Evolutionary conservation across 2,113 vertebrate species (phyloP), one percentile per base, ranked within the genome.

Genomic region (Silurus meridionalis): DNA sequence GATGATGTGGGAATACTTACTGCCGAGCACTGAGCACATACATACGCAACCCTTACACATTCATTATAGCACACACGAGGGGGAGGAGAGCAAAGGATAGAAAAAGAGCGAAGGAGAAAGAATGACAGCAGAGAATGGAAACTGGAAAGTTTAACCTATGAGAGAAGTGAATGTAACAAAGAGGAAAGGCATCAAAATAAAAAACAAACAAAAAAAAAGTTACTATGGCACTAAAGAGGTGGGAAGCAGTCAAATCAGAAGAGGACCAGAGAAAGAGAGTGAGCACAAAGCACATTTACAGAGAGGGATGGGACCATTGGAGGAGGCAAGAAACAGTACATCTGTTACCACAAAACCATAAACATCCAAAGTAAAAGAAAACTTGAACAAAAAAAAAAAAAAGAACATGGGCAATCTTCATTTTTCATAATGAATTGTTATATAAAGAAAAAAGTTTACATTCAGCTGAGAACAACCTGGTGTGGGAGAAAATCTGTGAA

Each of bases 1-100:
- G 82, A 25, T 78, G 19, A 57, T 25, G 17, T 53, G 52, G 52
- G 72, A 77, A 90, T 90, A 90, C 89, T 90, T 90, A 90, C 89
- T 86, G 87, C 87, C 81, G 48, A 84, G 86, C 86, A 83, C 57
- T 75, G 86, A 89, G 13, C 81, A 87, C 75, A 87, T 50, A 83
- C 57, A 89, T 77, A 82, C 55, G 58, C 55, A 67, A 88, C 57
- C 46, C 46, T 57, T 78, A 78, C 66, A 88, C 48, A 48, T 15
- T 66, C 58, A 66, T 61, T 77, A 85, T 14, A 80, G 46, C 52
- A 6, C 21, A 17, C 63, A 28, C 66, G 37, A 37, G 74, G 80
- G 64, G 53, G 50, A 8, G 46, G 14, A 57, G 15, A 5, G 66
- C 63, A 53, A 37, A 77, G 66, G 60, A 50, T 17, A 37, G 63